These are phyloP conservation scores for Trematomus bernacchii DNA, from an alignment of 2,797 vertebrate genomes.

Conservation along the genomic window DNA sequence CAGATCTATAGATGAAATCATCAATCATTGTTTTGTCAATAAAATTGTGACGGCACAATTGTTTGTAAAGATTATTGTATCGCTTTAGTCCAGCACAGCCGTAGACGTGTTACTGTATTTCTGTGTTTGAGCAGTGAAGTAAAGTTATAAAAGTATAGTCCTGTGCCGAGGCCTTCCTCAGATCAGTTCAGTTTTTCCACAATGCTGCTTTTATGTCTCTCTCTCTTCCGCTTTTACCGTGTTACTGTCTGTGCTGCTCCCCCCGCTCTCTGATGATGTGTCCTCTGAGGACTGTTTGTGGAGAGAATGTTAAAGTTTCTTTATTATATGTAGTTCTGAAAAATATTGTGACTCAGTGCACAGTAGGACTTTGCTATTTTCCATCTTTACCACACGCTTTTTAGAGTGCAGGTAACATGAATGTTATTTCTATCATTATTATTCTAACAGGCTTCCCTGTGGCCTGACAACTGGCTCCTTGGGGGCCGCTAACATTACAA, in stretches of 20 bases:
- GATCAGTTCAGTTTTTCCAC: constrained; percentile 81
- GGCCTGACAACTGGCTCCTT: constrained; percentile 71
- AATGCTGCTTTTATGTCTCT: constrained; percentile 53
- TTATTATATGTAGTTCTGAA: constrained; percentile 62
- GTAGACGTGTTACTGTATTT: constrained; percentile 6
- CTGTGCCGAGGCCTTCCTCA: constrained; percentile 51
- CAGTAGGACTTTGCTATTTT: constrained; percentile 35
- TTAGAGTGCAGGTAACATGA: constrained; percentile 61
- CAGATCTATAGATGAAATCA: too few relatives aligned
- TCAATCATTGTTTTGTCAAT: too few relatives aligned
- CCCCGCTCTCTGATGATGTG: constrained; percentile 62
- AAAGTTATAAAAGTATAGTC: constrained; percentile 20
- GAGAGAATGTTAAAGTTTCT: constrained; percentile 65
- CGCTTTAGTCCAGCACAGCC: too few relatives aligned
- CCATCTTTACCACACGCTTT: constrained; percentile 6
- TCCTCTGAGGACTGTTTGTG: constrained; percentile 75
- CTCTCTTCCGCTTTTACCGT: constrained; percentile 28
- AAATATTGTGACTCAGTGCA: constrained; percentile 51
- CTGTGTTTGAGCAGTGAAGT: constrained; percentile 18
- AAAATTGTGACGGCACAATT: too few relatives aligned
- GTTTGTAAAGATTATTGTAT: too few relatives aligned
- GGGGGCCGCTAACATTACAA: constrained; percentile 77
- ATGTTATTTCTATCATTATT: constrained; percentile 80
- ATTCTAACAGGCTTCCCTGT: constrained; percentile 74
- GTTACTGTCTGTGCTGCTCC: constrained; percentile 48